These are phyloP conservation scores for Eremobia ochroleuca DNA, from an alignment of 2,888 invertebrate genomes.

Conservation along the genomic window DNA sequence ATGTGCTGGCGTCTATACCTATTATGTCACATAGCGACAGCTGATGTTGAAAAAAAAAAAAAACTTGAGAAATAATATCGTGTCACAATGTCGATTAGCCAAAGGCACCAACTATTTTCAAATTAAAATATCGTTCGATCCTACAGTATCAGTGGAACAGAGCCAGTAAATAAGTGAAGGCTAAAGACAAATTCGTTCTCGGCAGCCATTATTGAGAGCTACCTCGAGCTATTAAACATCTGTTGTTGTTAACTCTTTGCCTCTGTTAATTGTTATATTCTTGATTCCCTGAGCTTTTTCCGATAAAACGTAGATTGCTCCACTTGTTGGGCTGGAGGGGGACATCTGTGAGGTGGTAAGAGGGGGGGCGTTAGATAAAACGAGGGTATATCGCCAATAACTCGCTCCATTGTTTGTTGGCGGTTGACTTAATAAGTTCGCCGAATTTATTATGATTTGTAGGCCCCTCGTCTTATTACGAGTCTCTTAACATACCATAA, in stretches of 20 bases:
- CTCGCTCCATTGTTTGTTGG: constrained; percentile 90
- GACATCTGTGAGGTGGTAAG: constrained; percentile 69
- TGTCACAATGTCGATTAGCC: constrained; percentile 2
- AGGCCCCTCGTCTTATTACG: constrained; percentile 87
- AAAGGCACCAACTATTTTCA: constrained; percentile 13
- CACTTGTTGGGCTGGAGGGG: constrained; percentile 80
- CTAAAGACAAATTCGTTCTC: constrained; percentile 57
- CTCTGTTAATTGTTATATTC: constrained; percentile 86
- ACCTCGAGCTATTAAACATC: constrained; percentile 71
- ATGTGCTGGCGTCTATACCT: no score
- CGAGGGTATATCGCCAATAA: constrained; percentile 90
- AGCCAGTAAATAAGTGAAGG: constrained; percentile 58
- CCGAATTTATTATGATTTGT: constrained; percentile 90
- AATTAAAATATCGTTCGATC: constrained; percentile 39
- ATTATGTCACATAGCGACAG: no score
- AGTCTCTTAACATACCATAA: constrained; percentile 81
- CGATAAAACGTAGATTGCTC: constrained; percentile 87
- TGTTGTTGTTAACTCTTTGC: constrained; percentile 80
- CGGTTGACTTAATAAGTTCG: constrained; percentile 90
- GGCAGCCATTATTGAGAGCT: constrained; percentile 66
- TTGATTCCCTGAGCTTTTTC: constrained; percentile 86
- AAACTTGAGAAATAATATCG: not conserved
- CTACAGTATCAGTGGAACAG: constrained; percentile 45
- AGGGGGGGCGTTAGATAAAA: constrained; percentile 83
- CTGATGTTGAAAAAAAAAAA: not conserved